Percentiles rank a stretch among this genome's conserved stretches.
Conservation (phyloP, 2,113 vertebrate species). For the Bostrychus sinensis region DNA sequence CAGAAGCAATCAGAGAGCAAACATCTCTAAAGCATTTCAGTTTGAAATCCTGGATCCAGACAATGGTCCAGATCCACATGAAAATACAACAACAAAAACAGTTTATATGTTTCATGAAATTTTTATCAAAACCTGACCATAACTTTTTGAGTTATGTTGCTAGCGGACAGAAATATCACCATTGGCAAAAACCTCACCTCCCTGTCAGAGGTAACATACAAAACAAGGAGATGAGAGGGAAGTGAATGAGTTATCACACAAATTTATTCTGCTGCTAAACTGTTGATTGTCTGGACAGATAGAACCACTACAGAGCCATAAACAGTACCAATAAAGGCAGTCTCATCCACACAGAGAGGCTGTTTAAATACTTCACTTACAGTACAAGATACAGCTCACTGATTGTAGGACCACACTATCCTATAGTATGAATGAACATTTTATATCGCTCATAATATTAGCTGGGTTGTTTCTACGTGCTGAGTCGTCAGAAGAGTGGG, state of each 20-base stretch:
- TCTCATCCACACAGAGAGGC: constrained; percentile 39
- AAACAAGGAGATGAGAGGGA: not conserved
- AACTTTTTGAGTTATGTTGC: too few relatives aligned
- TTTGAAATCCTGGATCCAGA: too few relatives aligned
- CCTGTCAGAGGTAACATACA: too few relatives aligned
- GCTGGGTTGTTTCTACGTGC: constrained; percentile 21
- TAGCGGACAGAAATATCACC: too few relatives aligned
- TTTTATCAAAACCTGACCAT: too few relatives aligned
- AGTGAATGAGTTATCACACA: not conserved
- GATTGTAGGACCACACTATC: constrained; percentile 34
- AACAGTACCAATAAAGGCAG: constrained; percentile 81
- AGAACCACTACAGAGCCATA: constrained; percentile 52
- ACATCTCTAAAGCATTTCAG: too few relatives aligned
- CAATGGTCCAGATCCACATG: too few relatives aligned
- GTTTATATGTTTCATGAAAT: too few relatives aligned
- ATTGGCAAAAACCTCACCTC: too few relatives aligned
- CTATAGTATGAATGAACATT: constrained; percentile 18
- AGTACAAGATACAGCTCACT: constrained; percentile 49
- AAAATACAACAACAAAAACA: too few relatives aligned
- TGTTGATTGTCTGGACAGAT: constrained; percentile 70
- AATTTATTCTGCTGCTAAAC: not conserved
- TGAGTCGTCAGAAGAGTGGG: constrained; percentile 45
- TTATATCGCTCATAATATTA: constrained; percentile 36
- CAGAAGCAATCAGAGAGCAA: too few relatives aligned
- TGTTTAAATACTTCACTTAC: constrained; percentile 46